Evolutionary conservation across 2,888 invertebrate genomes (phyloP).

Genomic region (Tipula confusa): DNA sequence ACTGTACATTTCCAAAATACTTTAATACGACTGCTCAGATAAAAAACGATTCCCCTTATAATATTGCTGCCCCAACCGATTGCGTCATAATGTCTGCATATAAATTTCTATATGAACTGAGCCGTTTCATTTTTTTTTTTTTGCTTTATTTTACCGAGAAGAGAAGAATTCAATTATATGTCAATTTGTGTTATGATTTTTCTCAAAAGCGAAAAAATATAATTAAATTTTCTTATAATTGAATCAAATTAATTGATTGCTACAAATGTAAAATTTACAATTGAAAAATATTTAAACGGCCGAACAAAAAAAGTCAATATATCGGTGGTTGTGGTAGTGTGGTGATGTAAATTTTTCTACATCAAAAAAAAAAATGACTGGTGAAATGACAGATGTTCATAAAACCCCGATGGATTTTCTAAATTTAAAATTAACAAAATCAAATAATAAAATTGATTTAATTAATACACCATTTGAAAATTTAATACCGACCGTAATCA

Average conservation of each 20-base stretch:
- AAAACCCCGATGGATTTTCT: constrained; percentile 29
- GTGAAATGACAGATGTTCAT: constrained; percentile 30
- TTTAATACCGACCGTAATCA: constrained; percentile 27
- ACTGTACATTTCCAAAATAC: not conserved
- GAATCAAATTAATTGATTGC: not conserved
- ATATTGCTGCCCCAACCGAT: not conserved
- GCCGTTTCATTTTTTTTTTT: not conserved
- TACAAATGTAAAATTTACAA: not conserved
- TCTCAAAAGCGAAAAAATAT: not conserved
- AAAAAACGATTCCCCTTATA: not conserved
- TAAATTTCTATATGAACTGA: not conserved
- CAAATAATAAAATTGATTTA: constrained; percentile 7
- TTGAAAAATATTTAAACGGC: not conserved
- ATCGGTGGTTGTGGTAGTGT: not conserved
- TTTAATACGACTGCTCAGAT: not conserved
- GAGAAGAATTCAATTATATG: constrained; percentile 12
- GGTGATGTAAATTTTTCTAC: not conserved
- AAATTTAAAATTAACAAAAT: not conserved
- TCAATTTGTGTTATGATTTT: not conserved
- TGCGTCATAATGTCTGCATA: constrained; percentile 25
- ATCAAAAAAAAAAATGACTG: no score
- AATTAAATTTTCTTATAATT: not conserved
- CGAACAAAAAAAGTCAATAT: not conserved
- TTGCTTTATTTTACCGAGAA: no score
- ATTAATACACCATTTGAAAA: not conserved